Evolutionary conservation across 2,888 invertebrate species (phyloP).

Genomic region (Ptychoptera albimana): DNA sequence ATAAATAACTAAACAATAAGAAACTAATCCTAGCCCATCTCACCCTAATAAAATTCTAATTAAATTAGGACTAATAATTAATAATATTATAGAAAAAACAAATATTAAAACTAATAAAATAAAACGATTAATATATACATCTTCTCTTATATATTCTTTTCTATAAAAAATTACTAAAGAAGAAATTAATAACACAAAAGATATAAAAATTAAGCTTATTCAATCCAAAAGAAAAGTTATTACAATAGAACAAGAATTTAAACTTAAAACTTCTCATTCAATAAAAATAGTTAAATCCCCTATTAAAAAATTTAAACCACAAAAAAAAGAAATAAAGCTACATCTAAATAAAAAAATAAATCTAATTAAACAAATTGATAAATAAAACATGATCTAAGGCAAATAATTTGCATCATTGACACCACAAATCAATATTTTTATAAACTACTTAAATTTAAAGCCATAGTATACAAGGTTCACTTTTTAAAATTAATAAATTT

Average conservation of each 20-base stretch:
- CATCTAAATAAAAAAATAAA: constrained; percentile 35
- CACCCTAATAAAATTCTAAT: constrained; percentile 42
- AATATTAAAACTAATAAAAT: constrained; percentile 46
- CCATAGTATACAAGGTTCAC: constrained; percentile 35
- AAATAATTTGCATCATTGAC: constrained; percentile 35
- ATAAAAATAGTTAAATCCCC: constrained; percentile 33
- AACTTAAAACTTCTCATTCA: constrained; percentile 38
- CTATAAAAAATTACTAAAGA: constrained; percentile 47
- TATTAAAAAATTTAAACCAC: constrained; percentile 32
- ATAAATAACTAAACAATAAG: constrained; percentile 40
- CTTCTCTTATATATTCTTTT: constrained; percentile 42
- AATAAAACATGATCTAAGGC: constrained; percentile 21
- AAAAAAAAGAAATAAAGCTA: constrained; percentile 27
- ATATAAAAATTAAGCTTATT: constrained; percentile 45
- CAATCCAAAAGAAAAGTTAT: constrained; percentile 46
- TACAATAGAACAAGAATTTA: constrained; percentile 33
- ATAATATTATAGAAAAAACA: constrained; percentile 22
- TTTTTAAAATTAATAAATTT: constrained; percentile 42
- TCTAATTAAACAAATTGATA: constrained; percentile 36
- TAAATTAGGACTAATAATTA: constrained; percentile 1
- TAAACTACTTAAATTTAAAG: constrained; percentile 49
- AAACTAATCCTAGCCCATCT: constrained; percentile 54
- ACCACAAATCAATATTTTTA: constrained; percentile 51
- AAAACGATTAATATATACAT: constrained; percentile 44
- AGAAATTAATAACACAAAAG: constrained; percentile 48